Evolutionary conservation across 1,140 invertebrate species (phyloP).

Genomic region (Chymomyza costata): DNA sequence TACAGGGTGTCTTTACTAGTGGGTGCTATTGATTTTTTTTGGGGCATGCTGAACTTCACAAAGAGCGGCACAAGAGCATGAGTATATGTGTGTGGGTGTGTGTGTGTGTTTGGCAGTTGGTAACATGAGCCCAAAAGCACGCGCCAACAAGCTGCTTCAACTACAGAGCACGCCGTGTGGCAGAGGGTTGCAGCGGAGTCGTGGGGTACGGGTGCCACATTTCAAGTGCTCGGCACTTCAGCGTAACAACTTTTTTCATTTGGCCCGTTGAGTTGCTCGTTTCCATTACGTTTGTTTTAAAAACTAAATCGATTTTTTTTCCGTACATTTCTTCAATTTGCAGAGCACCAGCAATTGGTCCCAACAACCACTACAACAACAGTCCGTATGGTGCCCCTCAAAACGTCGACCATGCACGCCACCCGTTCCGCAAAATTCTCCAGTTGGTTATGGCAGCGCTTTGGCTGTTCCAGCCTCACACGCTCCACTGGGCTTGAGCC

Average conservation of each 20-base stretch:
- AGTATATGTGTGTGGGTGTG: too few species aligned
- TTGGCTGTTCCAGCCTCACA: constrained; percentile 13
- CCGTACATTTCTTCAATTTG: constrained; percentile 30
- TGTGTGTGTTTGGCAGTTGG: constrained; percentile 29
- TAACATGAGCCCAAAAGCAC: constrained; percentile 50
- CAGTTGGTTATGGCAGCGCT: constrained; percentile 48
- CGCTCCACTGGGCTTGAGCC: constrained; percentile 46
- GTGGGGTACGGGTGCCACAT: constrained; percentile 13
- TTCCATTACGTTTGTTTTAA: constrained; percentile 3
- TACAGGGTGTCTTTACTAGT: constrained; percentile 49
- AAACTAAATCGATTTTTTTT: constrained; percentile 65
- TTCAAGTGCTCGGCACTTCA: constrained; percentile 60
- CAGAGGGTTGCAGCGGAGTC: too few species aligned
- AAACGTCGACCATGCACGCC: constrained; percentile 53
- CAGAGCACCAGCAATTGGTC: constrained; percentile 18
- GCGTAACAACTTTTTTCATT: constrained; percentile 46
- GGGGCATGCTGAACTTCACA: constrained; percentile 55
- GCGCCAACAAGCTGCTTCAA: constrained; percentile 33
- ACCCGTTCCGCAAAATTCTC: constrained; percentile 64
- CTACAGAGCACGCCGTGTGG: too few species aligned
- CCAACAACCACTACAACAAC: constrained; percentile 17
- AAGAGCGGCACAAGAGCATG: neutral
- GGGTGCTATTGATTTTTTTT: constrained; percentile 69
- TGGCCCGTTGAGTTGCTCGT: neutral
- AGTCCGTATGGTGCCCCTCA: constrained; percentile 41